Evolutionary conservation across 1,140 invertebrate genomes (phyloP).

Genomic region (Drosophila pectinifera): DNA sequence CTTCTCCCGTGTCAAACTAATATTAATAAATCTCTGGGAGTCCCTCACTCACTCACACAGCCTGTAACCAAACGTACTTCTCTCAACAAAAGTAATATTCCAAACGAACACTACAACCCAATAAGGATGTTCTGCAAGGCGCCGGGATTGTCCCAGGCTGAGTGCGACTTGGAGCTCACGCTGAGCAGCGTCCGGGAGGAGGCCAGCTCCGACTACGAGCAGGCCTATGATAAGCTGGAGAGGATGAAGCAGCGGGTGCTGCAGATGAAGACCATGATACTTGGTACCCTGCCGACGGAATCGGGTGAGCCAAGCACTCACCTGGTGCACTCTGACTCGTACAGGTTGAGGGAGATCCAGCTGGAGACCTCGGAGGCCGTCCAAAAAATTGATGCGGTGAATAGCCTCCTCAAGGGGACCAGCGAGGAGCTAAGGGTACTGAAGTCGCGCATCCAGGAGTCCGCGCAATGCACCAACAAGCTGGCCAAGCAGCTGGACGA

Average conservation of each 20-base stretch:
- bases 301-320: not conserved
- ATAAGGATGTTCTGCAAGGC: constrained; percentile 8
- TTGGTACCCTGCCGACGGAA: not conserved
- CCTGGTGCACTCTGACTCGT: not conserved
- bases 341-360: constrained; percentile 17
- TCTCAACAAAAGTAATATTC: not conserved
- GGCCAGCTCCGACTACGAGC: not conserved
- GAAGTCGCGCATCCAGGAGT: not conserved
- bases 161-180: not conserved
- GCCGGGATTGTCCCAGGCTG: not conserved
- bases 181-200: not conserved
- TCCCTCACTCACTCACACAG: not conserved
- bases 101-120: not conserved
- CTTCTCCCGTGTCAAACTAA: not conserved
- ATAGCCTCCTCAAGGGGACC: constrained; percentile 2
- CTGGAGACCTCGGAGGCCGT: not conserved
- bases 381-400: constrained; percentile 5
- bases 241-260: constrained; percentile 29
- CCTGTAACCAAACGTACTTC: not conserved
- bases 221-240: constrained; percentile 27
- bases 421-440: not conserved
- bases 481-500: not conserved
- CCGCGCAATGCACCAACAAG: not conserved
- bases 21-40: too few species aligned
- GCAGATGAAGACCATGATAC: constrained; percentile 2